Percentiles rank a stretch among this genome's conserved stretches.
phyloP scores from a whole-genome alignment of 2,888 invertebrate species.

The Megamerina dolium region DNA sequence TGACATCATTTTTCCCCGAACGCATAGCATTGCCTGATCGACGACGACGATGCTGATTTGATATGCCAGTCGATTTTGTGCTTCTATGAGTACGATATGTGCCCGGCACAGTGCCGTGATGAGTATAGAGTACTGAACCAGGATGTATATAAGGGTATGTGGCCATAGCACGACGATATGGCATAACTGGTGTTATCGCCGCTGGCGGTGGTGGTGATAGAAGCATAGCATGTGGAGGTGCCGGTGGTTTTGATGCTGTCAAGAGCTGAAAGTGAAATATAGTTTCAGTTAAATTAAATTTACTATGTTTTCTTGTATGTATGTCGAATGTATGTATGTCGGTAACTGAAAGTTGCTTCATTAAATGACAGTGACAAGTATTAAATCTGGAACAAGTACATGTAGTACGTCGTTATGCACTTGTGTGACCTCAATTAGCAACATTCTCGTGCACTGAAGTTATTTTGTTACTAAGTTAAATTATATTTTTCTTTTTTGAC shows the following conservation, averaged over 20 bases:
- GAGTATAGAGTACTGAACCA: conserved; percentile 33
- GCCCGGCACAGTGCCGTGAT: conserved; percentile 28
- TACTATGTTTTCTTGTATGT: too few species aligned
- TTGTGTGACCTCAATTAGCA: too few species aligned
- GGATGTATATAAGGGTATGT: conserved; percentile 38
- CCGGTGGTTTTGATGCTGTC: conserved; percentile 3
- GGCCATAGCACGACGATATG: conserved; percentile 35
- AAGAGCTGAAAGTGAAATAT: neutral
- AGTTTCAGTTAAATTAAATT: too few species aligned
- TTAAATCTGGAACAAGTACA: too few species aligned
- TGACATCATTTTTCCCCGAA: conserved; percentile 31
- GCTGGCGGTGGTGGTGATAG: conserved; percentile 28
- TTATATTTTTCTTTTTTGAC: too few species aligned
- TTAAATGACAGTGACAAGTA: too few species aligned
- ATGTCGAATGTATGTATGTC: too few species aligned
- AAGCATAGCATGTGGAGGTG: conserved; percentile 20
- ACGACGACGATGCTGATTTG: conserved; percentile 32
- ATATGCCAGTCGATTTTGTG: conserved; percentile 32
- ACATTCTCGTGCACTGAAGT: too few species aligned
- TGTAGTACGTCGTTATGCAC: too few species aligned
- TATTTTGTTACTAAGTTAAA: too few species aligned
- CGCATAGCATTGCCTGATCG: conserved; percentile 25
- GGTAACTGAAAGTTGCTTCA: too few species aligned
- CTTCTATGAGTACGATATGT: conserved; percentile 38
- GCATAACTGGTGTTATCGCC: conserved; percentile 20